Percentiles rank a stretch among this genome's conserved stretches.
Conservation (phyloP, 1,140 invertebrate genomes). For the Piezodorus guildinii region DNA sequence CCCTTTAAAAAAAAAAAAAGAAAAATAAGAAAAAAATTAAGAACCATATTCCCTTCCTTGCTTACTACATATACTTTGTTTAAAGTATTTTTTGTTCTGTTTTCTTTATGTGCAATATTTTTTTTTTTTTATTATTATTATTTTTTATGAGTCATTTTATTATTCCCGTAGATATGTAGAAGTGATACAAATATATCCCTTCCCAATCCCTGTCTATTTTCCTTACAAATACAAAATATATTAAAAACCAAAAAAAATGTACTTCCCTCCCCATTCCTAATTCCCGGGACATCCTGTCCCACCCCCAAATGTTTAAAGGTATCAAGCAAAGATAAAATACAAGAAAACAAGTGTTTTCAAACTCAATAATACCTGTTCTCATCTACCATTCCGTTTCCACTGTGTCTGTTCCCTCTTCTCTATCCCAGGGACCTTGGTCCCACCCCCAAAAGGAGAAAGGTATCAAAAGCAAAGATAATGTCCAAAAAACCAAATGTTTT, state of each 20-base stretch:
- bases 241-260: not conserved
- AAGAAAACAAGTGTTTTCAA: not conserved
- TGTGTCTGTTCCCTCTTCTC: no score
- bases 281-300: not conserved
- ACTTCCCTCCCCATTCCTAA: not conserved
- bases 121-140: not conserved
- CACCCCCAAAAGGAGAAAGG: no score
- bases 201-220: not conserved
- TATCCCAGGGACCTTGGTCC: no score
- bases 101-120: not conserved
- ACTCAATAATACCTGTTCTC: no score
- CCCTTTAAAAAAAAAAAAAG: not conserved
- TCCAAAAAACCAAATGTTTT: no score
- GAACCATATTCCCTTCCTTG: not conserved
- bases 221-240: not conserved
- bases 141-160: not conserved
- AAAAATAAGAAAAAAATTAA: not conserved
- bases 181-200: not conserved
- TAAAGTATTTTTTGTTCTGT: not conserved
- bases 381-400: no score
- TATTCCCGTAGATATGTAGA: no score
- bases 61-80: not conserved
- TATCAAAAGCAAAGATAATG: not conserved
- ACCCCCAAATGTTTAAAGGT: conserved; percentile 17
- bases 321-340: not conserved